Conservation (phyloP, 2,797 vertebrate species). For the Heliangelus exortis region DNA sequence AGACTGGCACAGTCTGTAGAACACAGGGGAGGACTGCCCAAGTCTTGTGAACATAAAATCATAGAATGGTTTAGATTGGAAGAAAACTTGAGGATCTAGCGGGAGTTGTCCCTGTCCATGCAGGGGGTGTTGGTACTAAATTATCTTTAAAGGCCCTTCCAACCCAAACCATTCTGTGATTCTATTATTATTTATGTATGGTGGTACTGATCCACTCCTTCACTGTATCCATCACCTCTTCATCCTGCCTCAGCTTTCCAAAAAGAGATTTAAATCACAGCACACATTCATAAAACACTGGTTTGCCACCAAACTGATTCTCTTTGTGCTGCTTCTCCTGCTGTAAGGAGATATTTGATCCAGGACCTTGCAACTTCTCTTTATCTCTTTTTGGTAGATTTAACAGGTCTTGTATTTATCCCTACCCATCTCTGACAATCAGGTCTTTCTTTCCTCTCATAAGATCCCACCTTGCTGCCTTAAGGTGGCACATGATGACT, state of each 20-base stretch:
- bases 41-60: neutral
- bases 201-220: neutral
- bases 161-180: no score
- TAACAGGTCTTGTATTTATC: neutral
- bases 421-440: neutral
- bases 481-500: neutral
- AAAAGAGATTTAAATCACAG: neutral
- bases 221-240: neutral
- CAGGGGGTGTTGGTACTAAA: no score
- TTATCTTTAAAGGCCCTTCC: no score
- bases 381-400: neutral
- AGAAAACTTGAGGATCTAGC: no score
- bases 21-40: neutral
- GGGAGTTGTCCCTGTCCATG: no score
- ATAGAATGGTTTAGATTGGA: no score
- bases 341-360: neutral
- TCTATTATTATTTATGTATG: no score
- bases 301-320: neutral
- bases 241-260: neutral
- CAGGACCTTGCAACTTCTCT: neutral
- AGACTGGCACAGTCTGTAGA: neutral
- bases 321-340: neutral
- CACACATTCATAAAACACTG: neutral
- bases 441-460: neutral
- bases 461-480: neutral